Percentiles rank a stretch among this genome's conserved stretches.
Evolutionary conservation across 2,888 invertebrate genomes (phyloP).

Genomic region (Entomobrya proxima): DNA sequence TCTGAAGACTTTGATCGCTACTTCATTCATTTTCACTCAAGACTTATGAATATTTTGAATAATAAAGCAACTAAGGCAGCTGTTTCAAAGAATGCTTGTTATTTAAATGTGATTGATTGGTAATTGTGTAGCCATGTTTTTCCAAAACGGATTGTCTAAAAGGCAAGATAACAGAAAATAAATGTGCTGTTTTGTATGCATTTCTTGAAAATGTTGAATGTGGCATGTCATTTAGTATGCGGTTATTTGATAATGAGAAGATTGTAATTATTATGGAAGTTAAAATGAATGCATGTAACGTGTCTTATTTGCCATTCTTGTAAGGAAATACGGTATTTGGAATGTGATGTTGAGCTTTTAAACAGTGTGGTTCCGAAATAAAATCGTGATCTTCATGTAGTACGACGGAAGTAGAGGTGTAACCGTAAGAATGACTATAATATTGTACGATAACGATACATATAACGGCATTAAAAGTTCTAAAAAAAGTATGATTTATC

Average conservation of each 20-base stretch:
- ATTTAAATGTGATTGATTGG: background rate
- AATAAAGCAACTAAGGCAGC: slow-evolving; percentile 19
- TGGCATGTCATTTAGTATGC: too few relatives aligned
- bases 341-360: slow-evolving; percentile 70
- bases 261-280: background rate
- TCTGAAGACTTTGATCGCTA: too few relatives aligned
- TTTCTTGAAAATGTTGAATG: too few relatives aligned
- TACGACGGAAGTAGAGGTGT: slow-evolving; percentile 26
- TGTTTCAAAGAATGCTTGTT: background rate
- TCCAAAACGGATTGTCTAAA: too few relatives aligned
- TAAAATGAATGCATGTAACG: slow-evolving; percentile 8
- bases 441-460: background rate
- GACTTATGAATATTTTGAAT: slow-evolving; percentile 18
- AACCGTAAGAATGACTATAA: slow-evolving; percentile 3
- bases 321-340: slow-evolving; percentile 63
- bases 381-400: slow-evolving; percentile 65
- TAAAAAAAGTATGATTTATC: too few relatives aligned
- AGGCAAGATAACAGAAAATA: too few relatives aligned
- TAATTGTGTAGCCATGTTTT: too few relatives aligned
- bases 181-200: too few relatives aligned
- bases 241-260: too few relatives aligned
- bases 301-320: slow-evolving; percentile 18
- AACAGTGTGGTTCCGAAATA: slow-evolving; percentile 65
- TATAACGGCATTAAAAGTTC: slow-evolving; percentile 2
- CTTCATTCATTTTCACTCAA: background rate